Base-by-base conservation (phyloP, 1,140 invertebrate genomes). In the Conopomorpha cramerella region DNA sequence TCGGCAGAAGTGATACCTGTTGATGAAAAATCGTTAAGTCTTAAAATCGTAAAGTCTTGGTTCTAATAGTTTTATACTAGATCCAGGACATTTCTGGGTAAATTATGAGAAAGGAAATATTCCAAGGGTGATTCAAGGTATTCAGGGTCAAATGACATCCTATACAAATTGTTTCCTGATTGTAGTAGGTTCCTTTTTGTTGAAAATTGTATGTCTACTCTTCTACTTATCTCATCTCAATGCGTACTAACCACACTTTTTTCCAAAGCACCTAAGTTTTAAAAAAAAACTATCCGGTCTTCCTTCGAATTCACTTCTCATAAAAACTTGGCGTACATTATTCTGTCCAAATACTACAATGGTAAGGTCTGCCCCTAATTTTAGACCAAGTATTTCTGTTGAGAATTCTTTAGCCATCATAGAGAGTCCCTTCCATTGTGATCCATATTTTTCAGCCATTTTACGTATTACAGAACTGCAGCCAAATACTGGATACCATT, bases 241-340 rank as follows among this genome's bases (percentile, higher is more conserved):
- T n/a, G n/a, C n/a, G n/a, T n/a, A n/a, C n/a, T n/a, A n/a, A n/a
- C n/a, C n/a, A n/a, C n/a, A n/a, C n/a, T n/a, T n/a, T n/a, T 82
- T 81, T 14, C 88, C 89, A 60, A 91, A 81, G 25, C 86, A 86
- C 28, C 89, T 65, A 6, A 91, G 57, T 23, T 82, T 74, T 19
- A 85, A 72, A 44, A 91, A 91, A 49, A 88, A 89, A 37, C 81
- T 86, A 58, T 89, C 81, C 0, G 90, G 91, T 36, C 90, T 65
- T 0, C 83, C 88, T 43, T 88, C 84, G 46, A 84, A 92, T 2
- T 85, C 85, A 25, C 86, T 84, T 10, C 78, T 67, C 0, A 65
- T 67, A 18, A 90, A 79, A 3, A 89, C 79, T 43, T 85, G 71
- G 6, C 80, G 72, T 1, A 89, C 67, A 14, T 81, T 78, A 14